Base-by-base conservation (phyloP, 2,113 vertebrate species). In the Sciurus niger region DNA sequence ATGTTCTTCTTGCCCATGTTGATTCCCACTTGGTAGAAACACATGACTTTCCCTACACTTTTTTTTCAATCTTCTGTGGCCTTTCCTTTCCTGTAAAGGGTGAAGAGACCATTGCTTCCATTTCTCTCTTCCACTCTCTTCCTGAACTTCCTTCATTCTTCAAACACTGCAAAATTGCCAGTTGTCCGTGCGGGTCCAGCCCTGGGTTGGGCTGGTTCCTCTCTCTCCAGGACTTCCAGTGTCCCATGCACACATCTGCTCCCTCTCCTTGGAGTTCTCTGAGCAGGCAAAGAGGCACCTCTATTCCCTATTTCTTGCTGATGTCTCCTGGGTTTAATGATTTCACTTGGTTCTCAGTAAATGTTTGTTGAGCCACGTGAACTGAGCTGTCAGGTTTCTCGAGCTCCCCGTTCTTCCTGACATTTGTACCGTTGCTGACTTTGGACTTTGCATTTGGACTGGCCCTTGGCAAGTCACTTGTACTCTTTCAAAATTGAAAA, bases 51-150 rank as follows among this genome's bases (percentile, higher is more conserved):
- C 67, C 60, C 65, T 18, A 20, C 7, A 0, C 25, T 10, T 9
- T 55, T 40, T 34, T 58, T 51, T 32, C 43, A 32, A 40, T 32
- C 28, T 55, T 51, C 58, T 12, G 0, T 58, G 63, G 37, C 28
- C 63, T 30, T 40, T 80, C 25, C 34, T 14, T 77, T 46, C 34
- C 67, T 28, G 6, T 43, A 46, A 67, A 22, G 6, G 34, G 30
- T 20, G 46, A 32, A 24, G 70, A 48, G 14, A 14, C n/a, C 16
- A 0, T 13, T 8, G 4, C 34, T 32, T 85, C 20, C 0, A 3
- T 14, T 30, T 48, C 18, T 30, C 24, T 34, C 65, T 60, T 48
- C 40, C 8, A n/a, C 72, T 63, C 82, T 46, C 48, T 74, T n/a
- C 40, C 55, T 46, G 40, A 73, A 88, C 28, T 0, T 68, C 40